A percentile compares a stretch with the other conserved stretches of the same genome.
phyloP scores from a whole-genome alignment of 1,140 invertebrate genomes.

The Ceratina calcarata region DNA sequence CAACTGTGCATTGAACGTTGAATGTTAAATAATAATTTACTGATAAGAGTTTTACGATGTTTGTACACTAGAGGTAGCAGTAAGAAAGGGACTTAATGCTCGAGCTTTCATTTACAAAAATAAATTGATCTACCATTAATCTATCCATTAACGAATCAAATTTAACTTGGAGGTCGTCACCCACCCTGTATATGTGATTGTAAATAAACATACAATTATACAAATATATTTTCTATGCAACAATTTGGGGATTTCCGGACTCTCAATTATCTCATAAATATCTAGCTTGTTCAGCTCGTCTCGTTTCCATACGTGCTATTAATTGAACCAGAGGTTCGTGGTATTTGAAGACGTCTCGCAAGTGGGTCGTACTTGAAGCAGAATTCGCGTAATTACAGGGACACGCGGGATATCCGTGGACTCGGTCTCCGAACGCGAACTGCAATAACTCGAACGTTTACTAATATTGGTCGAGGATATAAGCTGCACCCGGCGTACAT shows the following conservation, averaged over 20 bases:
- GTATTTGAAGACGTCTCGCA: background rate
- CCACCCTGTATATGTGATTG: conserved; percentile 45
- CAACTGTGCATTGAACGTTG: background rate
- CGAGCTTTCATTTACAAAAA: background rate
- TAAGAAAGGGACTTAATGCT: no score
- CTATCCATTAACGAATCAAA: background rate
- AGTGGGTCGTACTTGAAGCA: background rate
- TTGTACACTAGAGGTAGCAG: no score
- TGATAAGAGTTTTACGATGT: no score
- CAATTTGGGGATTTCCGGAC: conserved; percentile 51
- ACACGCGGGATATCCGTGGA: background rate
- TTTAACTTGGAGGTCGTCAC: background rate
- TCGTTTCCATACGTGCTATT: background rate
- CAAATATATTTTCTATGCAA: conserved; percentile 61
- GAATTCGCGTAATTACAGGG: conserved; percentile 13
- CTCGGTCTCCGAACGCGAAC: conserved; percentile 1
- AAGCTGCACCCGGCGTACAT: background rate
- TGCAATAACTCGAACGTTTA: conserved; percentile 23
- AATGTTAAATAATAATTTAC: no score
- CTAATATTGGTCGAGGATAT: background rate
- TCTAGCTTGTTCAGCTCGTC: background rate
- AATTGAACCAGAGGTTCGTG: background rate
- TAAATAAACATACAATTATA: conserved; percentile 29
- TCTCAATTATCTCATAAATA: background rate
- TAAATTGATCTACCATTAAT: background rate